Evolutionary conservation across 2,888 invertebrate species (phyloP).

Genomic region (Diachrysia chrysitis): DNA sequence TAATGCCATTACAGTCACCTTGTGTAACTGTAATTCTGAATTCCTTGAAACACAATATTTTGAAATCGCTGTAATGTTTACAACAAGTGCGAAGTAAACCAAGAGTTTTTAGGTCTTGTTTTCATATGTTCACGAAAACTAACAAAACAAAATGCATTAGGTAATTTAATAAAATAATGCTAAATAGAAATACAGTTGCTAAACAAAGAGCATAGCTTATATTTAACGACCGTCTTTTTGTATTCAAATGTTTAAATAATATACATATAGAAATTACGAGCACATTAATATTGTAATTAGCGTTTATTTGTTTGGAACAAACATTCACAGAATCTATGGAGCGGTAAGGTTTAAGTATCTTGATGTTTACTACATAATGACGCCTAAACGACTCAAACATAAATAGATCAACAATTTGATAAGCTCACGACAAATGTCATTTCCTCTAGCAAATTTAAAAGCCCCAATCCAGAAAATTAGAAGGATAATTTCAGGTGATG

Average conservation of each 20-base stretch:
- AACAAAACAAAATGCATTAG: conserved; percentile 20
- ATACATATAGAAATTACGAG: neutral
- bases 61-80: conserved; percentile 34
- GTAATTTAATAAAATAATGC: conserved; percentile 36
- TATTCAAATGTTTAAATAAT: neutral
- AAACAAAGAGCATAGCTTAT: conserved; percentile 10
- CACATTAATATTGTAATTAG: conserved; percentile 3
- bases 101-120: conserved; percentile 31
- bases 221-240: conserved; percentile 5
- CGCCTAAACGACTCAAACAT: neutral
- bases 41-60: conserved; percentile 31
- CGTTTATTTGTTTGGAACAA: neutral
- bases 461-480: neutral
- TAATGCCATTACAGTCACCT: neutral
- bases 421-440: neutral
- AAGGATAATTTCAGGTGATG: no score
- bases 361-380: neutral
- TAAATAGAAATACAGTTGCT: conserved; percentile 6
- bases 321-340: neutral
- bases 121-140: conserved; percentile 36
- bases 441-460: neutral
- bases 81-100: conserved; percentile 32
- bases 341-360: neutral
- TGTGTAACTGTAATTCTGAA: conserved; percentile 1
- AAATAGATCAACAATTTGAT: neutral